Evolutionary conservation across 1,140 invertebrate species (phyloP).

Genomic region (Stegodyphus mimosarum): DNA sequence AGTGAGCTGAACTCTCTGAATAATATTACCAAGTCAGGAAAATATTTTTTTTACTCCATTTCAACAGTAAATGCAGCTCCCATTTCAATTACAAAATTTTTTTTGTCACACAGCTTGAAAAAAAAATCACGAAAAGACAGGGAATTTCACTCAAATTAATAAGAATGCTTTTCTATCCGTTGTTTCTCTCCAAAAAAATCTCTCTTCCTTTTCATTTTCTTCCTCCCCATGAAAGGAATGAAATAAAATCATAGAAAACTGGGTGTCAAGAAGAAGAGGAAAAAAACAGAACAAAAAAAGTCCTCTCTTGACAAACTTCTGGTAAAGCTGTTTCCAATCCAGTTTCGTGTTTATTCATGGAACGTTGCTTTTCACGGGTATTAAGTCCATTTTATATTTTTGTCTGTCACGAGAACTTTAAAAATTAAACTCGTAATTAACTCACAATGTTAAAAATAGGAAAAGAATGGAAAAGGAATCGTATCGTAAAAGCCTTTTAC

Average conservation of each 20-base stretch:
- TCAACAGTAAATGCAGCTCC: not conserved
- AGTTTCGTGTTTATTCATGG: conserved; percentile 30
- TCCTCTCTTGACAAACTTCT: not conserved
- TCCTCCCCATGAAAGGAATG: not conserved
- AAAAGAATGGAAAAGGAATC: not conserved
- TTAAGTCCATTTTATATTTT: conserved; percentile 13
- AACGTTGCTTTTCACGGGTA: conserved; percentile 30
- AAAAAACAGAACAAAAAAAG: not conserved
- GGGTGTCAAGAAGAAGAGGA: not conserved
- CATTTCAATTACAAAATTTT: conserved; percentile 49
- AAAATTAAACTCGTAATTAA: conserved; percentile 52
- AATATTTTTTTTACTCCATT: too few relatives aligned
- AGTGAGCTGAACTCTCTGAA: too few relatives aligned
- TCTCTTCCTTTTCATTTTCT: conserved; percentile 25
- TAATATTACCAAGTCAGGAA: too few relatives aligned
- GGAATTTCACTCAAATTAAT: conserved; percentile 53
- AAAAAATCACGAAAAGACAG: not conserved
- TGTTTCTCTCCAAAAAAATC: not conserved
- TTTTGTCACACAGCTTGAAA: conserved; percentile 4
- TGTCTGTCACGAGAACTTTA: conserved; percentile 2
- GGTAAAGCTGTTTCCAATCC: conserved; percentile 36
- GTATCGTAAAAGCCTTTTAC: too few relatives aligned
- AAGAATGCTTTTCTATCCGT: conserved; percentile 20
- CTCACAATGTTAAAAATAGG: not conserved
- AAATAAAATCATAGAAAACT: conserved; percentile 35